phyloP scores from a whole-genome alignment of 1,140 invertebrate genomes.

The Heliconius hermathena region DNA sequence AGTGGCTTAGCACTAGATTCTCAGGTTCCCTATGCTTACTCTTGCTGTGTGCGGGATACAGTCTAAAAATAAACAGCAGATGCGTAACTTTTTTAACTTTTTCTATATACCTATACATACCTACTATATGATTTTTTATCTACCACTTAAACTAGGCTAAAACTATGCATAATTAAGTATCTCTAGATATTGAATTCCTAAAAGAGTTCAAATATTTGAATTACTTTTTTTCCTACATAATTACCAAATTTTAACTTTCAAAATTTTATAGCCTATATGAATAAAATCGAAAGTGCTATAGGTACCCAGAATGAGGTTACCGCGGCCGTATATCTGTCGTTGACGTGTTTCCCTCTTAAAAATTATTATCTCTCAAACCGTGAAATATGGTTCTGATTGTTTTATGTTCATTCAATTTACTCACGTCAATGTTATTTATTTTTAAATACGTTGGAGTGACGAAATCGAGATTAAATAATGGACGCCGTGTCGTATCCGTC shows the following conservation, averaged over 20 bases:
- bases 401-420: conserved; percentile 17
- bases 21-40: no score
- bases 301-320: conserved; percentile 41
- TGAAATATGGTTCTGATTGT: conserved; percentile 29
- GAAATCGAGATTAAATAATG: background rate
- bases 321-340: conserved; percentile 24
- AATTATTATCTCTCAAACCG: conserved; percentile 35
- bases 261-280: background rate
- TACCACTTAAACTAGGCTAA: no score
- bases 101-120: no score
- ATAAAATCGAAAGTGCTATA: conserved; percentile 8
- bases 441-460: background rate
- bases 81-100: no score
- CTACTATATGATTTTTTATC: no score
- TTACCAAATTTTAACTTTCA: background rate
- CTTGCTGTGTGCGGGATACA: no score
- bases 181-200: background rate
- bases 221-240: background rate
- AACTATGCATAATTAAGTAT: no score
- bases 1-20: no score
- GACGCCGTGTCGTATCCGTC: background rate
- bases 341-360: conserved; percentile 22
- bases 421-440: conserved; percentile 4
- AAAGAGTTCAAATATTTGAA: background rate
- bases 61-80: no score